Base-by-base conservation (phyloP, 2,113 vertebrate genomes). In the Corvus moneduloides region DNA sequence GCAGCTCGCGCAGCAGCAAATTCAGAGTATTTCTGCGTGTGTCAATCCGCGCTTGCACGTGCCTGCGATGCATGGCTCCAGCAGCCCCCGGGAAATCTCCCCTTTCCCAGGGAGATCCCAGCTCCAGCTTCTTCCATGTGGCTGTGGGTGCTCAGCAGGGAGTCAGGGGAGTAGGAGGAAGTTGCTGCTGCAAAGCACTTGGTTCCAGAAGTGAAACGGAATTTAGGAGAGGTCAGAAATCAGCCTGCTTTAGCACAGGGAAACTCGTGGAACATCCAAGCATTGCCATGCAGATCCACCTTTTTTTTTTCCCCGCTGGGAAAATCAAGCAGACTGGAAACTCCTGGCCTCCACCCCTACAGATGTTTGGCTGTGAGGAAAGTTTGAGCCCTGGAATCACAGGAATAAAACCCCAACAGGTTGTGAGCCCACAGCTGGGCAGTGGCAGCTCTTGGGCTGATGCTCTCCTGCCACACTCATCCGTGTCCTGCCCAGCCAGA, bases 171-270 rank as follows among this genome's bases (percentile, higher is more conserved):
- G 75, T 9, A 52, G 87, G 90, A 83, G 56, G 33, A 81, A 84
- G 82, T 7, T 72, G 71, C 85, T 95, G 86, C 80, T 89, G 72
- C 90, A 89, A 95, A 96, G 92, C 88, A 72, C 76, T 92, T 10
- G 80, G 56, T 78, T 92, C 68, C 64, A 63, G 43, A 48, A 54
- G 32, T 8, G n/a, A 83, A 90, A 3, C 23, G 56, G 66, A 75
- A 12, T 37, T 87, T 27, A 16, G 8, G 30, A 67, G 43, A 83
- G 51, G 37, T 51, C 3, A 1, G 16, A 30, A 77, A 63, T 4
- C 16, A 32, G 16, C 61, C 78, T 32, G 71, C n/a, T n/a, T 67
- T 26, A 66, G 66, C 67, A 13, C 4, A 12, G 59, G 61, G 73
- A 35, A 72, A 30, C 35, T 68, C 14, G 1, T 39, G 56, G 84